phyloP scores from a whole-genome alignment of 2,888 invertebrate species.

The Sphaerophoria rueppellii region DNA sequence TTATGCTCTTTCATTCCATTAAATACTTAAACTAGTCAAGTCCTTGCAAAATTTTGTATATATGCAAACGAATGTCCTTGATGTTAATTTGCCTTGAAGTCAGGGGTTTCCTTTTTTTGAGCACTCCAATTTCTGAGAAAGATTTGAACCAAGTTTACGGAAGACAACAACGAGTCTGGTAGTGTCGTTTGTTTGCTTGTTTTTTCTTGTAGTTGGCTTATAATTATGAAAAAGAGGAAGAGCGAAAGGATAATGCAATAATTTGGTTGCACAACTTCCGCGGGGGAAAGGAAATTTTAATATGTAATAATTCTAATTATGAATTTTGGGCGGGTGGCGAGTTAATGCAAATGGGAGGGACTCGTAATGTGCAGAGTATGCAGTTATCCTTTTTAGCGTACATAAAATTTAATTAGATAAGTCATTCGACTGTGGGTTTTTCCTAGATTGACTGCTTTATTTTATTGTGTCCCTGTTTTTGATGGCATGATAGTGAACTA shows the following conservation, averaged over 20 bases:
- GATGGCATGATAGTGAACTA: too few relatives aligned
- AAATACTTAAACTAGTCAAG: not conserved
- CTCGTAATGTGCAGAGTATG: too few relatives aligned
- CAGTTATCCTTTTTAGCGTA: too few relatives aligned
- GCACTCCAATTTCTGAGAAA: not conserved
- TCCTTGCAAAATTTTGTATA: slow-evolving; percentile 19
- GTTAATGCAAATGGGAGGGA: not conserved
- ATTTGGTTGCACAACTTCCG: too few relatives aligned
- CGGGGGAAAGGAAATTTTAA: too few relatives aligned
- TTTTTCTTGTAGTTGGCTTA: not conserved
- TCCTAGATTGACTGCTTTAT: too few relatives aligned
- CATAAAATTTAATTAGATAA: too few relatives aligned
- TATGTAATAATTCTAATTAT: not conserved
- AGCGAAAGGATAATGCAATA: slow-evolving; percentile 36
- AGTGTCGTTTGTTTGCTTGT: slow-evolving; percentile 1
- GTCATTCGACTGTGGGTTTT: too few relatives aligned
- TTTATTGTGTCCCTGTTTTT: too few relatives aligned
- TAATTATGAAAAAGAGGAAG: not conserved
- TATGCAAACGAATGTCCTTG: not conserved
- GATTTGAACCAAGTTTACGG: not conserved
- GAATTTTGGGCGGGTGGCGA: not conserved
- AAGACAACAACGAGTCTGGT: slow-evolving; percentile 6
- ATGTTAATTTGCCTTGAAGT: slow-evolving; percentile 37
- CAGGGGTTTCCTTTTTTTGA: not conserved
- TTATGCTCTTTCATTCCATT: not conserved